phyloP scores from a whole-genome alignment of 2,113 vertebrate species.

The Trogon melanurus region DNA sequence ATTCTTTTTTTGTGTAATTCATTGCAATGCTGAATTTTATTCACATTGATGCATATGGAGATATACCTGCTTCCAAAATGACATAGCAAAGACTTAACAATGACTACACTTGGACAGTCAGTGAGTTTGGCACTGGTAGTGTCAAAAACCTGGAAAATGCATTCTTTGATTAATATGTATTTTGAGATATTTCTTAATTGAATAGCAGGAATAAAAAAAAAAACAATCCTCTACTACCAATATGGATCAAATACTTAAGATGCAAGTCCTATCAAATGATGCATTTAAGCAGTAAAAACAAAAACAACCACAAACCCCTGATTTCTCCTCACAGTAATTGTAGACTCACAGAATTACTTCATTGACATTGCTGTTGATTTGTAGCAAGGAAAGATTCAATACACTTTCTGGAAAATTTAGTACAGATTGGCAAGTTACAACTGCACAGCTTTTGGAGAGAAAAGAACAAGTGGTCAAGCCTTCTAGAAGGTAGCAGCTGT shows the following conservation, averaged over 20 bases:
- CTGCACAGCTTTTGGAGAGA: neutral
- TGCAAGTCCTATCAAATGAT: neutral
- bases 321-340: neutral
- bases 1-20: neutral
- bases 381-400: neutral
- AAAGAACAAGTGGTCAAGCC: neutral
- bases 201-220: neutral
- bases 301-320: neutral
- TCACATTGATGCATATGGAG: neutral
- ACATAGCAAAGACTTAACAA: neutral
- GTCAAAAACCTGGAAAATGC: neutral
- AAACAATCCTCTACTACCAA: neutral
- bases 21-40: neutral
- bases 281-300: neutral
- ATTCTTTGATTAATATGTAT: neutral
- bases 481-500: neutral
- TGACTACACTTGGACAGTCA: neutral
- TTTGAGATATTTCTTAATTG: neutral
- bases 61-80: neutral
- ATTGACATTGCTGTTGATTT: neutral
- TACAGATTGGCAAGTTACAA: neutral
- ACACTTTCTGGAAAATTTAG: neutral
- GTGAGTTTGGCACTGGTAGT: neutral
- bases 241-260: neutral
- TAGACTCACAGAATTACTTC: neutral